Percentiles rank a stretch among this genome's conserved stretches.
Conservation (phyloP, 2,113 vertebrate genomes). For the Melanerpes aurifrons region DNA sequence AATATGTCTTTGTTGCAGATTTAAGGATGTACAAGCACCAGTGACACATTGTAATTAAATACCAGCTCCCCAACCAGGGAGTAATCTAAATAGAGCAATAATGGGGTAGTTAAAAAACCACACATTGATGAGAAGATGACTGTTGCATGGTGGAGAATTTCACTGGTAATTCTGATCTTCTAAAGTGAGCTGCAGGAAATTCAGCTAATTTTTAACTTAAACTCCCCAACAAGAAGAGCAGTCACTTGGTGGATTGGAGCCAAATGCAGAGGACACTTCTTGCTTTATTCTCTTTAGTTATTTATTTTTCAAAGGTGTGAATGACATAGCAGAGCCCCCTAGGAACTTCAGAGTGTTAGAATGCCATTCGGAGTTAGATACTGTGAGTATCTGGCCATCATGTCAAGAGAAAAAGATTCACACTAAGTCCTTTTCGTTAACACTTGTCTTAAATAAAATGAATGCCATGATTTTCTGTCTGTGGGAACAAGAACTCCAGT, state of each 20-base stretch:
- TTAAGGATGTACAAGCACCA: neutral
- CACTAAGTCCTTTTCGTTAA: neutral
- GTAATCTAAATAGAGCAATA: constrained; percentile 6
- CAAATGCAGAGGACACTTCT: neutral
- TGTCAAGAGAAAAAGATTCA: neutral
- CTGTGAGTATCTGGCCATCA: neutral
- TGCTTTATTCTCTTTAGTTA: neutral
- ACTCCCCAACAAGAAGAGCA: neutral
- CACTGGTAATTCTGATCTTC: constrained; percentile 25
- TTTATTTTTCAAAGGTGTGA: neutral
- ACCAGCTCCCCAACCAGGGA: neutral
- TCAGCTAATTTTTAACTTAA: neutral
- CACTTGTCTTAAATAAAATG: neutral
- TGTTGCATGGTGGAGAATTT: constrained; percentile 32
- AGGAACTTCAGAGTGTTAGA: neutral
- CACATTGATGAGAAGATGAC: neutral
- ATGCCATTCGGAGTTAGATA: neutral
- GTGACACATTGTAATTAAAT: constrained; percentile 23
- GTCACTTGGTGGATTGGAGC: neutral
- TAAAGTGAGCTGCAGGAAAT: constrained; percentile 5
- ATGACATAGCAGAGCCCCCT: neutral
- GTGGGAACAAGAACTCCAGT: neutral
- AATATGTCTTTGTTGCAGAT: neutral
- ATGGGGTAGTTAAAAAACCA: neutral
- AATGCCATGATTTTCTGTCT: neutral